Evolutionary conservation across 2,113 vertebrate genomes (phyloP).

Genomic region (Apeltes quadracus): DNA sequence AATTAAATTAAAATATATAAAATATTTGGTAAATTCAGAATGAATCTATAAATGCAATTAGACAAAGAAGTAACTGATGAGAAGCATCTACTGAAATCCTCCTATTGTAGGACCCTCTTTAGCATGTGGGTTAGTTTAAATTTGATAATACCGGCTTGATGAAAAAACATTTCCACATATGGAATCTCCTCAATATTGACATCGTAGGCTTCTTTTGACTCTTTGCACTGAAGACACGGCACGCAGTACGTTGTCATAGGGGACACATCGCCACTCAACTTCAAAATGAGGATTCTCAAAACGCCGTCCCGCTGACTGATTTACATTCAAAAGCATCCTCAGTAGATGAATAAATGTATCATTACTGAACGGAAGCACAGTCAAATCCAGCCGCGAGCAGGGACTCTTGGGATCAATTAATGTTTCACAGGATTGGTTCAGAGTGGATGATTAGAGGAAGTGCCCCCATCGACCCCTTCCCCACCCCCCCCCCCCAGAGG

Average conservation of each 20-base stretch:
- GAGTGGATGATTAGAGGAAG: constrained; percentile 25
- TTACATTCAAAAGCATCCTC: background rate
- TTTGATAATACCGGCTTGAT: background rate
- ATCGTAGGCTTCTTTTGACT: too few relatives aligned
- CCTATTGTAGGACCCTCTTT: too few relatives aligned
- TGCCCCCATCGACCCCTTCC: background rate
- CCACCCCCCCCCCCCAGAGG: background rate
- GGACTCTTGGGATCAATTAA: background rate
- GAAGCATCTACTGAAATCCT: too few relatives aligned
- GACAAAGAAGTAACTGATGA: background rate
- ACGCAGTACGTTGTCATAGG: too few relatives aligned
- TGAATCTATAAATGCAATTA: background rate
- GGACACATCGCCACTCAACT: too few relatives aligned
- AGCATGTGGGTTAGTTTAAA: background rate
- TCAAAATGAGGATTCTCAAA: too few relatives aligned
- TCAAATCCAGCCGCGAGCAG: background rate
- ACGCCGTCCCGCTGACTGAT: background rate
- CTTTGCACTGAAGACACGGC: background rate
- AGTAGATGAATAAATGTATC: background rate
- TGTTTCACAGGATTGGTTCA: constrained; percentile 14
- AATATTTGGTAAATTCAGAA: background rate
- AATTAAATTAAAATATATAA: too few relatives aligned
- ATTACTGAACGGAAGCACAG: too few relatives aligned
- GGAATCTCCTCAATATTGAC: too few relatives aligned
- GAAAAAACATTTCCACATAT: too few relatives aligned